A percentile compares a stretch with the other conserved stretches of the same genome.
Conservation (phyloP, 1,140 invertebrate genomes). For the Steinernema khuongi region DNA sequence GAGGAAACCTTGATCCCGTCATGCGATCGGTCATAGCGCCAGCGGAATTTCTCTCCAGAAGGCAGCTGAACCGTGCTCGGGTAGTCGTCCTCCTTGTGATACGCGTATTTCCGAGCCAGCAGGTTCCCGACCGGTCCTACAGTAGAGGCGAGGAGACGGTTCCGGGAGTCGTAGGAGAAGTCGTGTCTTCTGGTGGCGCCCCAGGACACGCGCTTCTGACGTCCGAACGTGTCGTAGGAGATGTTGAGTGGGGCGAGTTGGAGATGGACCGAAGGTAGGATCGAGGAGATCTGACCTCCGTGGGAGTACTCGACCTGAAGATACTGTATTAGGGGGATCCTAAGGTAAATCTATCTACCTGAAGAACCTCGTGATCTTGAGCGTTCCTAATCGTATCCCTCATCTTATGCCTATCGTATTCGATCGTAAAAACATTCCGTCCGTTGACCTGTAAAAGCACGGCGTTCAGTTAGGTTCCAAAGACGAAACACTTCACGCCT, state of each 20-base stretch:
- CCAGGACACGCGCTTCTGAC: slow-evolving; percentile 12
- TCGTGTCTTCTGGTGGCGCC: background rate
- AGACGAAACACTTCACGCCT: slow-evolving; percentile 1
- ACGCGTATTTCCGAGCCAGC: slow-evolving; percentile 12
- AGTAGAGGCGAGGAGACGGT: slow-evolving; percentile 7
- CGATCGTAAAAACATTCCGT: slow-evolving; percentile 9
- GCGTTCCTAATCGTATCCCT: slow-evolving; percentile 6
- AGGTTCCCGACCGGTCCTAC: slow-evolving; percentile 15
- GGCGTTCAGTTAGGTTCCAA: background rate
- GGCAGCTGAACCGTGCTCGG: background rate
- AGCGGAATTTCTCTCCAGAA: slow-evolving; percentile 15
- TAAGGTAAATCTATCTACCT: background rate
- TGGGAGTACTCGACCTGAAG: background rate
- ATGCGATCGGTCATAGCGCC: background rate
- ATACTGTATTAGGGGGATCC: background rate
- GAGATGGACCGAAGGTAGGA: background rate
- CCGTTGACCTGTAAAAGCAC: slow-evolving; percentile 1
- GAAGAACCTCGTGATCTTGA: slow-evolving; percentile 10
- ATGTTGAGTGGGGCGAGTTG: slow-evolving; percentile 11
- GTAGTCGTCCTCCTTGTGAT: slow-evolving; percentile 3
- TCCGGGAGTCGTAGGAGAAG: slow-evolving; percentile 14
- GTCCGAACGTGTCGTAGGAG: slow-evolving; percentile 11
- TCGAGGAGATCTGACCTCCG: background rate
- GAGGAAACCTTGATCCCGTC: background rate
- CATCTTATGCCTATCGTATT: slow-evolving; percentile 1